These are phyloP conservation scores for Rhinogobio ventralis DNA, from an alignment of 2,797 vertebrate species.

Conservation along the genomic window DNA sequence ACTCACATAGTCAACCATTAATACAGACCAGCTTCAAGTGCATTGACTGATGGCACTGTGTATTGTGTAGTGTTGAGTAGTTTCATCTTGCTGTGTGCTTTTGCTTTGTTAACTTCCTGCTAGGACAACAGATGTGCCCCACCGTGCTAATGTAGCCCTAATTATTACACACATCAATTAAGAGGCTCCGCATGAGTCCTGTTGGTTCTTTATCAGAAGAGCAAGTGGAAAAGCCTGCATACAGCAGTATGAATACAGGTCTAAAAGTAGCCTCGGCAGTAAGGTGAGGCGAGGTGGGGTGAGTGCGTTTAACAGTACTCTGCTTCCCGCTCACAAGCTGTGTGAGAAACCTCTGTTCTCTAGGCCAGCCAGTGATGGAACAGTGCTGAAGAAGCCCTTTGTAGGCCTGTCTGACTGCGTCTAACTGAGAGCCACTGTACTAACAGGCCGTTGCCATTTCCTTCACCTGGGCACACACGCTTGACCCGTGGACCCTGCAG, in stretches of 20 bases:
- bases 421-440: constrained; percentile 70
- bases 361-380: constrained; percentile 77
- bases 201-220: background rate
- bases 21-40: background rate
- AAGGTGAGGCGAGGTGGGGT: background rate
- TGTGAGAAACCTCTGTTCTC: constrained; percentile 79
- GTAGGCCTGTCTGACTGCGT: constrained; percentile 65
- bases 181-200: background rate
- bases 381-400: constrained; percentile 78
- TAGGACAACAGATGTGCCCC: constrained; percentile 28
- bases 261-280: constrained; percentile 29
- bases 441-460: constrained; percentile 53
- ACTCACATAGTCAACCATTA: background rate
- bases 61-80: background rate
- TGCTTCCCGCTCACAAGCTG: constrained; percentile 66
- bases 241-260: background rate
- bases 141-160: background rate
- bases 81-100: constrained; percentile 9
- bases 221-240: background rate
- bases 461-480: constrained; percentile 50
- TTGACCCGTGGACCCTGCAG: background rate
- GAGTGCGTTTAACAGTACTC: constrained; percentile 26
- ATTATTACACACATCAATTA: constrained; percentile 16
- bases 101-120: constrained; percentile 28
- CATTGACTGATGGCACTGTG: background rate